phyloP scores from a whole-genome alignment of 37 sponge, comb jelly and placozoan species.

The Lycopodina hypogea region DNA sequence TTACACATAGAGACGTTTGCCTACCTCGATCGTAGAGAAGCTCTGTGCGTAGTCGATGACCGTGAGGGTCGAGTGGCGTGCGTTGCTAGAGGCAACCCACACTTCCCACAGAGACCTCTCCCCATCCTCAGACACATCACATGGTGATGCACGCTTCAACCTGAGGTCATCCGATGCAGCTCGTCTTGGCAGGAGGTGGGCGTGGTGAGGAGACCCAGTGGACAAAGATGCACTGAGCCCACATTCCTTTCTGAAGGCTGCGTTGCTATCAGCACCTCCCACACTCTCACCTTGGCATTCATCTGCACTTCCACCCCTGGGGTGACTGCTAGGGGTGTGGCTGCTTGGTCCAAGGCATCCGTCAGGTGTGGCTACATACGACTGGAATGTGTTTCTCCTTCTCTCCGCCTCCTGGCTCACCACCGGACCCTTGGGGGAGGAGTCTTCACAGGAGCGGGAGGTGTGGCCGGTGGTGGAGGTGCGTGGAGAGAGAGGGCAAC shows the following conservation, averaged over 20 bases:
- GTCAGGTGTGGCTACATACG: too few relatives aligned
- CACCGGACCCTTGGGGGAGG: neutral
- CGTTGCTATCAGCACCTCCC: neutral
- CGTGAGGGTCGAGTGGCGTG: conserved; percentile 30
- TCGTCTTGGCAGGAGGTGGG: neutral
- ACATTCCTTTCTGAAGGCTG: neutral
- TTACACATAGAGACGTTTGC: neutral
- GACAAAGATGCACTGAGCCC: too few relatives aligned
- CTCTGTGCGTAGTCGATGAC: conserved; percentile 54
- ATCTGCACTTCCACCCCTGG: neutral
- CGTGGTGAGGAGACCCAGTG: neutral
- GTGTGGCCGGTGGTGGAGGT: neutral
- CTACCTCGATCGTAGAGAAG: conserved; percentile 56
- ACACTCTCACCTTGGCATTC: too few relatives aligned
- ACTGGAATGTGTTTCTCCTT: too few relatives aligned
- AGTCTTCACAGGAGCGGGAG: neutral
- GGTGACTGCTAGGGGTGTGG: too few relatives aligned
- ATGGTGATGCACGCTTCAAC: neutral
- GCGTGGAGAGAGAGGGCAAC: neutral
- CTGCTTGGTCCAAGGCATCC: too few relatives aligned
- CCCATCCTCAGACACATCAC: neutral
- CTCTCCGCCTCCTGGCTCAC: conserved; percentile 4
- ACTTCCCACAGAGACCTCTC: conserved; percentile 31
- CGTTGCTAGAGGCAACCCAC: conserved; percentile 57
- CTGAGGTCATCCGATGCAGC: neutral